These are phyloP conservation scores for Platycheirus rosarum DNA, from an alignment of 2,888 invertebrate species.

Conservation along the genomic window DNA sequence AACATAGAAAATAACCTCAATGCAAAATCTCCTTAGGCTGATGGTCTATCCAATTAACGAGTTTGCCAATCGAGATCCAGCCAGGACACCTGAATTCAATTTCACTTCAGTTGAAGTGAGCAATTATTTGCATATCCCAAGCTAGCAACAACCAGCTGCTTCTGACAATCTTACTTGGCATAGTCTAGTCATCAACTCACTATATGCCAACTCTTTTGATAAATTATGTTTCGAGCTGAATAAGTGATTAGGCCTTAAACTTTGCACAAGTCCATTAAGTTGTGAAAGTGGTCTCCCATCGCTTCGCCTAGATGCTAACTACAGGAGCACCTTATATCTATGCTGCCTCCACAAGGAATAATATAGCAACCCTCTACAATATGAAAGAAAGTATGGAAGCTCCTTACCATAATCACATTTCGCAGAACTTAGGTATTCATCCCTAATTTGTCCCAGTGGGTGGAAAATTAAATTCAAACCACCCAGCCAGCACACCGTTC, in stretches of 20 bases:
- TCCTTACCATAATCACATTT: slow-evolving; percentile 55
- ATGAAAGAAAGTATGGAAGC: neutral
- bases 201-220: slow-evolving; percentile 45
- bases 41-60: neutral
- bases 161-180: neutral
- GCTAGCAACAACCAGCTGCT: neutral
- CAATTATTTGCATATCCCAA: slow-evolving; percentile 9
- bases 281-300: slow-evolving; percentile 38
- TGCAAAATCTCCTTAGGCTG: neutral
- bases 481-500: too few species aligned
- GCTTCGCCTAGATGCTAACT: neutral
- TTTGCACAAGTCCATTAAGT: slow-evolving; percentile 47
- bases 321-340: neutral
- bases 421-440: slow-evolving; percentile 12
- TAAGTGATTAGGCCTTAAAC: slow-evolving; percentile 60
- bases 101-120: slow-evolving; percentile 5
- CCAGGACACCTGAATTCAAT: slow-evolving; percentile 17
- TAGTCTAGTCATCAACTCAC: too few species aligned
- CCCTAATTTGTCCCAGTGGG: slow-evolving; percentile 40
- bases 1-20: slow-evolving; percentile 6
- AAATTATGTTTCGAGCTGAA: slow-evolving; percentile 49
- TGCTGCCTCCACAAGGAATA: neutral
- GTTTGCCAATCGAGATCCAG: neutral
- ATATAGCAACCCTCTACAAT: neutral
- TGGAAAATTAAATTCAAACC: slow-evolving; percentile 37